Evolutionary conservation across 2,797 vertebrate genomes (phyloP), one percentile per base, ranked within the genome.

Genomic region (Enteromius viviparus): DNA sequence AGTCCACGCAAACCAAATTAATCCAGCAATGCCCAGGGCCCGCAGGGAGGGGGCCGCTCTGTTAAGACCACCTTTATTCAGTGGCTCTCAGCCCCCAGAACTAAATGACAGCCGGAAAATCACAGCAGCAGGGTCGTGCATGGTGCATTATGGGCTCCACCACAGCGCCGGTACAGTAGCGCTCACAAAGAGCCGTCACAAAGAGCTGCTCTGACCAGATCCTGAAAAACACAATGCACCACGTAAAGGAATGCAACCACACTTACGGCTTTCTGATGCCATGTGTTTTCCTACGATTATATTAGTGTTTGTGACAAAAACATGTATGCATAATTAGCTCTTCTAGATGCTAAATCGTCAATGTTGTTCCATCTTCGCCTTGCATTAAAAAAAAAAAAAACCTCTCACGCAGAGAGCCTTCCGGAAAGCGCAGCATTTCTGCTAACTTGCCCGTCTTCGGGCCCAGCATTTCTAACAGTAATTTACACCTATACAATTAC

Each of bases 401-500:
- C 32, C 34, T 45, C 42, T 68, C 60, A 64, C 5, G 19, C 55
- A 55, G 62, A 42, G 66, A 60, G 53, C 42, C 26, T 47, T 80
- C 66, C 82, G 80, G 75, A 85, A 69, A 53, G 53, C 76, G 45
- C 87, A 87, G 47, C 80, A 89, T 92, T 91, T 89, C 21, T 74
- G 68, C 88, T 89, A 88, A 92, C 91, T 91, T 87, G 81, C 89
- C 69, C 0, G 15, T 70, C 65, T 55, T 40, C 42, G 11, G 21
- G 89, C 90, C 86, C 49, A 88, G 84, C 78, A 88, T 89, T 92
- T 93, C 93, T 93, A 89, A 86, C 84, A 88, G 88, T 92, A 94
- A 94, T 94, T 95, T 94, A 93, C 93, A 94, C 92, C 94, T 89
- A 81, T 49, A 89, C 92, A 94, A 93, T 94, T 93, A 93, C 83